Evolutionary conservation across 2,113 vertebrate genomes (phyloP), one percentile per base, ranked within the genome.

Genomic region (Aramus guarauna): DNA sequence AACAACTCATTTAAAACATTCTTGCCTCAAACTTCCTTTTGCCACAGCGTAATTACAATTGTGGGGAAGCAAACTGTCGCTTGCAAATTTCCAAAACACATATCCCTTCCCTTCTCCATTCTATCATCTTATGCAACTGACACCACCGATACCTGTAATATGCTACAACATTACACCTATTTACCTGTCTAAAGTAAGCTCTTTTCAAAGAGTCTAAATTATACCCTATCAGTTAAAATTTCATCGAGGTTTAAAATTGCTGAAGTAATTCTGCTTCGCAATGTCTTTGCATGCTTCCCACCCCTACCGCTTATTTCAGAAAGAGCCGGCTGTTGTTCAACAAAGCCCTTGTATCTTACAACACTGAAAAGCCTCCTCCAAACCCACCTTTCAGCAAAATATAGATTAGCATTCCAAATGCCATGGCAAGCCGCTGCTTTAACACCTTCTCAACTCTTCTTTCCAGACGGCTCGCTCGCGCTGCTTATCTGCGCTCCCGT

Each of bases 341-440:
- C 20, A 60, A 55, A 88, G n/a, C 64, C 68, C 50, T 20, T n/a
- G 41, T 8, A 80, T 19, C 79, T 67, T 30, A 82, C 6, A 4
- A 27, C 22, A 15, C 1, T 4, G 11, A 63, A 43, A 88, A 87
- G 79, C 29, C 55, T 58, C 66, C 67, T 88, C 69, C 52, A 87
- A 59, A 96, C 97, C 63, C 96, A 98, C 98, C 98, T 91, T 97
- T 97, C 93, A 98, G 94, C 68, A 98, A 94, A 92, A 98, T 87
- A 80, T 84, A 98, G 53, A 98, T 47, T 22, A 96, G 90, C 85
- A 97, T 94, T 92, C 96, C 90, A 74, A 97, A 95, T 69, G 97
- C 96, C 98, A 98, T 98, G 68, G 92, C 92, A 96, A 41, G 93
- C 37, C 56, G 92, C 88, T 79, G 92, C 92, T 94, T 75, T 52